A percentile compares a stretch with the other conserved stretches of the same genome.
Evolutionary conservation across 2,888 invertebrate genomes (phyloP).

Genomic region (Hirtodrosophila confusa): DNA sequence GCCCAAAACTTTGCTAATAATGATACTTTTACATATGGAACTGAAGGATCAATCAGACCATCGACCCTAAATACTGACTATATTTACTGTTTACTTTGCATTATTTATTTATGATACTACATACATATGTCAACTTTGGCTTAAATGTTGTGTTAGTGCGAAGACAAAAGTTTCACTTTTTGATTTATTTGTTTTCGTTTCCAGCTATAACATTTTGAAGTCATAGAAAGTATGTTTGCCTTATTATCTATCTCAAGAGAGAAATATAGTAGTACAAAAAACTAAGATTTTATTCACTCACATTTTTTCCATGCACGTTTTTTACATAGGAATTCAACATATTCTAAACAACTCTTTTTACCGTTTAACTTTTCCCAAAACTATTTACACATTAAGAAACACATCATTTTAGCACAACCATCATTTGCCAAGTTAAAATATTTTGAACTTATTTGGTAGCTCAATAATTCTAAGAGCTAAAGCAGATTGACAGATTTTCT

Average conservation of each 20-base stretch:
- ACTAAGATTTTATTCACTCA: constrained; percentile 13
- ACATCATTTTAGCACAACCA: constrained; percentile 19
- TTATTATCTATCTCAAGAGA: constrained; percentile 8
- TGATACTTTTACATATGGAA: no score
- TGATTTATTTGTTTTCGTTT: constrained; percentile 14
- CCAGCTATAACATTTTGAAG: constrained; percentile 10
- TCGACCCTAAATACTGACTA: not conserved
- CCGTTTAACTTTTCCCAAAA: constrained; percentile 10
- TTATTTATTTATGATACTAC: no score
- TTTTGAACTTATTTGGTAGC: constrained; percentile 10
- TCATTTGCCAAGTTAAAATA: constrained; percentile 8
- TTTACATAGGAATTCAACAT: constrained; percentile 4
- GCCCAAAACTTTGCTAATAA: not conserved
- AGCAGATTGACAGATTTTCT: constrained; percentile 23
- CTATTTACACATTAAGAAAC: constrained; percentile 12
- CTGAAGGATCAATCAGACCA: no score
- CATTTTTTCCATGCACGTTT: constrained; percentile 14
- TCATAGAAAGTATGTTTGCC: constrained; percentile 15
- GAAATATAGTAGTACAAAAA: constrained; percentile 11
- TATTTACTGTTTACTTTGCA: constrained; percentile 1
- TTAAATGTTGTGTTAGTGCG: no score
- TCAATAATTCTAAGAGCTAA: constrained; percentile 22
- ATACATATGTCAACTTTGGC: no score
- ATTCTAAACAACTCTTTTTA: constrained; percentile 5
- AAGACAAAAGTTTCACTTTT: constrained; percentile 38